Evolutionary conservation across 2,797 vertebrate genomes (phyloP).

Genomic region (Remorina albescens): DNA sequence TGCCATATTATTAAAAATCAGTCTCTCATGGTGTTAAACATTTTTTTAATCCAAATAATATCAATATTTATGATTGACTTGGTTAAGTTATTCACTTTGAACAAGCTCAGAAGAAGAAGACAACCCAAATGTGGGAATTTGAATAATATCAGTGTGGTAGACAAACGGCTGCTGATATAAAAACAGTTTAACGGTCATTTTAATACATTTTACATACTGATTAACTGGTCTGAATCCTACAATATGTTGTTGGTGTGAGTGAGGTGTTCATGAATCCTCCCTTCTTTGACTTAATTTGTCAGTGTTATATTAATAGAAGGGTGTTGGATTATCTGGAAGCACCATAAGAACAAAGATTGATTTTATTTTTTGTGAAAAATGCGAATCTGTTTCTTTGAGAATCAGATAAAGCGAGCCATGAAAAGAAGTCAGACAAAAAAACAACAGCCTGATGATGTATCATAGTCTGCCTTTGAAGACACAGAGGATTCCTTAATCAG

Average conservation of each 20-base stretch:
- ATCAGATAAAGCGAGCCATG: not conserved
- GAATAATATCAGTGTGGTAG: not conserved
- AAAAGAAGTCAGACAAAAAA: not conserved
- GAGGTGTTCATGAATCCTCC: slow-evolving; percentile 10
- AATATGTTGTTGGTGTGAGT: slow-evolving; percentile 1
- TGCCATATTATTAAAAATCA: slow-evolving; percentile 79
- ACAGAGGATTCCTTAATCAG: not conserved
- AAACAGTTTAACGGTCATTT: not conserved
- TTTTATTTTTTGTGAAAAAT: not conserved
- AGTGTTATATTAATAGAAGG: slow-evolving; percentile 35
- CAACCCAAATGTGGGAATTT: not conserved
- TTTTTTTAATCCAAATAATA: not conserved
- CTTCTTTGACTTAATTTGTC: slow-evolving; percentile 1
- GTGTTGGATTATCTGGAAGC: slow-evolving; percentile 27
- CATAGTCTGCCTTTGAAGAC: not conserved
- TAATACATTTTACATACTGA: not conserved
- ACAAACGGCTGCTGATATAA: not conserved
- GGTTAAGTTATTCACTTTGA: not conserved
- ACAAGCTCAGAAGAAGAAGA: not conserved
- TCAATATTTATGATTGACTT: slow-evolving; percentile 9
- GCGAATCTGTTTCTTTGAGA: not conserved
- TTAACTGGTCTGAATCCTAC: slow-evolving; percentile 1
- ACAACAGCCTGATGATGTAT: not conserved
- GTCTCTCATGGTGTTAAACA: slow-evolving; percentile 53
- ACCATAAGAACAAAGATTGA: not conserved